Percentiles rank a stretch among this genome's conserved stretches.
phyloP scores from a whole-genome alignment of 2,113 vertebrate species.

The Ailuropoda melanoleuca region DNA sequence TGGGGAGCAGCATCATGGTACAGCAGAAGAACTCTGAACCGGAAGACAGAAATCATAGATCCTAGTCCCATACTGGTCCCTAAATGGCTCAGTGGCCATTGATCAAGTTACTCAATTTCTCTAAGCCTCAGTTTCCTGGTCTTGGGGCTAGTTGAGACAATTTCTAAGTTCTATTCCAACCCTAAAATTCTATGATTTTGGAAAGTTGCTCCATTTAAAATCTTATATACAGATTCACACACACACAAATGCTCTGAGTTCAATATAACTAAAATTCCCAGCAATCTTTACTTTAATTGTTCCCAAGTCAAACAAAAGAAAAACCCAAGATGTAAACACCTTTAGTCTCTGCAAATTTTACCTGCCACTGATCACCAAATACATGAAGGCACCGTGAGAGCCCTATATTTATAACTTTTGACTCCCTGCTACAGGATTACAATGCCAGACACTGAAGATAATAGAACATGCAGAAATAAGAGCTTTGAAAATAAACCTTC shows the following conservation, averaged over 20 bases:
- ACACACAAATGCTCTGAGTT: neutral
- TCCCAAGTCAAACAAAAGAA: constrained; percentile 37
- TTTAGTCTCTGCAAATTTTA: constrained; percentile 46
- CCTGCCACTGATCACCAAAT: neutral
- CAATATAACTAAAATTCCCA: constrained; percentile 1
- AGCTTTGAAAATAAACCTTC: constrained; percentile 61
- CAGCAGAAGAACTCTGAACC: neutral
- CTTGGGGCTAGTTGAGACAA: neutral
- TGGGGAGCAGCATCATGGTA: neutral
- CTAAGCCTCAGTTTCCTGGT: neutral
- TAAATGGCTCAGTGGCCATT: neutral
- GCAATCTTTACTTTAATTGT: constrained; percentile 39
- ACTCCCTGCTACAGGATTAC: constrained; percentile 25
- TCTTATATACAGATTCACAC: neutral
- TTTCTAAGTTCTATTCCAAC: constrained; percentile 27
- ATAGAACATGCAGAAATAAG: constrained; percentile 46
- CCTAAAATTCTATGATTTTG: neutral
- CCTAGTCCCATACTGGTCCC: neutral
- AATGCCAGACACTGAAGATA: constrained; percentile 33
- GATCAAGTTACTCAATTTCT: neutral
- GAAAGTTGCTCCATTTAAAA: neutral
- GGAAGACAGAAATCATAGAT: neutral
- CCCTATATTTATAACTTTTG: constrained; percentile 35
- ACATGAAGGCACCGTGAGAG: neutral
- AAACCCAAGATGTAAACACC: neutral